Conservation (phyloP, 2,888 invertebrate genomes). For the Drosophila suboccidentalis region DNA sequence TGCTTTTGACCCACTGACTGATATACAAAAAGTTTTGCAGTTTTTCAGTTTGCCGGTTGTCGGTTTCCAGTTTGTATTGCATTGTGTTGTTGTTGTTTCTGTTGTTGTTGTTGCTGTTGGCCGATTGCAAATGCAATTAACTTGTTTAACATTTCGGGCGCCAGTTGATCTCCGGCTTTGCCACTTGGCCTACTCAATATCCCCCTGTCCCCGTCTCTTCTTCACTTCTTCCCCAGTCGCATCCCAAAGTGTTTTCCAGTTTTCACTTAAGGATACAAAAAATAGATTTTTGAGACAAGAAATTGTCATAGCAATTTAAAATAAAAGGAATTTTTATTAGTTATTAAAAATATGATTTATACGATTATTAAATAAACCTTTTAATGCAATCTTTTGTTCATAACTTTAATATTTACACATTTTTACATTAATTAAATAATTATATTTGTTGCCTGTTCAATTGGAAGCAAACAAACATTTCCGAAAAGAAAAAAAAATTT, state of each 20-base stretch:
- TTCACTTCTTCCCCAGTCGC: background rate
- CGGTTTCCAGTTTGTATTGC: constrained; percentile 48
- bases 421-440: too few relatives aligned
- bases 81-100: constrained; percentile 31
- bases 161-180: constrained; percentile 51
- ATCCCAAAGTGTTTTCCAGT: constrained; percentile 2
- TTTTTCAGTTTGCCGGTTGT: constrained; percentile 44
- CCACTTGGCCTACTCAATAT: constrained; percentile 35
- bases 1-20: constrained; percentile 78
- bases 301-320: background rate
- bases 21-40: constrained; percentile 61
- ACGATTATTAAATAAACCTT: too few relatives aligned
- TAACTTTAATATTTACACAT: background rate
- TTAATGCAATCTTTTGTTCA: too few relatives aligned
- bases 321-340: background rate
- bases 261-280: constrained; percentile 11
- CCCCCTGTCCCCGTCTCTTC: background rate
- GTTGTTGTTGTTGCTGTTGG: constrained; percentile 35
- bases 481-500: too few relatives aligned
- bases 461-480: too few relatives aligned
- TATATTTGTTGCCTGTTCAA: too few relatives aligned
- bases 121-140: constrained; percentile 74
- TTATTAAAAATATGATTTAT: background rate
- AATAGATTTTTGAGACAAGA: constrained; percentile 3
- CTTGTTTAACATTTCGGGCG: constrained; percentile 71